Base-by-base conservation (phyloP, 2,888 invertebrate species). In the Torymus tubicola region DNA sequence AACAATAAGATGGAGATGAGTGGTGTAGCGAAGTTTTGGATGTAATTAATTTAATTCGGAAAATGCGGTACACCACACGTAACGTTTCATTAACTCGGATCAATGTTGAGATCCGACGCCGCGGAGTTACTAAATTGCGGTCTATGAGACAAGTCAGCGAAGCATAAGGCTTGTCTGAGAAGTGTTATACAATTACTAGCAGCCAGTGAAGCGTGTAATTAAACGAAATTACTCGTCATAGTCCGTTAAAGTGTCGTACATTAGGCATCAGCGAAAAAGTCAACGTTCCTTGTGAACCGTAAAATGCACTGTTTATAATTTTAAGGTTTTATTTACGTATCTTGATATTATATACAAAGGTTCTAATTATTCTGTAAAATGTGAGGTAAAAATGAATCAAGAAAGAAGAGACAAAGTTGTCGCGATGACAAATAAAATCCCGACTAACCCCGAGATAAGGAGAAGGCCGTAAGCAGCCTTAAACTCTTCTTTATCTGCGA, bases 121-220 rank as follows among this genome's bases (percentile, higher is more conserved):
- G 31, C 24, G n/a, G 71, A 0, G 50, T 58, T 16, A 18, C 64
- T 61, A 58, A 58, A 31, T 58, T 80, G 79, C 69, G 79, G 69
- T 73, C 18, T 74, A 64, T 52, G 58, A 78, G 78, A 78, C 78
- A 65, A 70, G 64, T 60, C 64, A 58, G 72, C 21, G 65, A 31
- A 72, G 60, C 72, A 65, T 67, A 53, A 78, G 52, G 21, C 14
- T 14, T 13, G 14, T 5, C 57, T 21, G 55, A n/a, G 4, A 18
- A 16, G 80, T 80, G 75, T 80, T 80, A 75, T 75, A 75, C 80
- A 64, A 80, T 80, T 65, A 80, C 80, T 60, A 52, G 12, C 11
- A 16, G 16, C 2, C 80, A 57, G 42, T 60, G 52, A 24, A 80
- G 75, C 80, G 71, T 65, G 18, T 80, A 75, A 80, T 80, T 75